These are phyloP conservation scores for Leucoma salicis DNA, from an alignment of 2,888 invertebrate species.

Conservation along the genomic window DNA sequence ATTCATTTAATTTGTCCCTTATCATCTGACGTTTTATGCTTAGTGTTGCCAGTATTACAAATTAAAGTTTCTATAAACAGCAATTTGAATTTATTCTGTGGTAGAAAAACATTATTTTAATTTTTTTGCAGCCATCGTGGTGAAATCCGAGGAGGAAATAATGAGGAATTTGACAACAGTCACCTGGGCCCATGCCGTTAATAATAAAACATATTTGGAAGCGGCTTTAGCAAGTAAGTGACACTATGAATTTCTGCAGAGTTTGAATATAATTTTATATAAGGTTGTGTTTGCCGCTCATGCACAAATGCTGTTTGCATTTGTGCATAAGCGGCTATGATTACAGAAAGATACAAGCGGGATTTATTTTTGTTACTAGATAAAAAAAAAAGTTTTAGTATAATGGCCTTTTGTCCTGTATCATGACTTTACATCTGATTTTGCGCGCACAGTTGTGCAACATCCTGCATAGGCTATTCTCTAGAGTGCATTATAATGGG, in stretches of 20 bases:
- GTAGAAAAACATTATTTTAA: conserved; percentile 2
- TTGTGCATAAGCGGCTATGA: too few species aligned
- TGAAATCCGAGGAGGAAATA: conserved; percentile 59
- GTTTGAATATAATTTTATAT: too few species aligned
- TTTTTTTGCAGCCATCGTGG: conserved; percentile 51
- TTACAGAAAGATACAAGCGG: too few species aligned
- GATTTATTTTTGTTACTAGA: too few species aligned
- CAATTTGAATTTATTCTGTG: background rate
- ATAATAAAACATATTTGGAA: conserved; percentile 84
- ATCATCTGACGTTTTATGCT: background rate
- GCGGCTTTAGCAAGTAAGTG: conserved; percentile 83
- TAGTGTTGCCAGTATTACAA: conserved; percentile 4
- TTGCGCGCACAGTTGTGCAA: too few species aligned
- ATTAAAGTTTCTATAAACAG: background rate
- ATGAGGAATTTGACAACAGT: conserved; percentile 87
- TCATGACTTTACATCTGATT: too few species aligned
- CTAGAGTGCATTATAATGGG: too few species aligned
- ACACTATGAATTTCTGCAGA: too few species aligned
- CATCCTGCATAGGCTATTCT: too few species aligned
- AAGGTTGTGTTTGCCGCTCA: too few species aligned
- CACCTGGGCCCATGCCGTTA: conserved; percentile 94
- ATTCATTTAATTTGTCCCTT: background rate
- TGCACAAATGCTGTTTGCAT: too few species aligned
- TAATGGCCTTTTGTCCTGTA: too few species aligned
- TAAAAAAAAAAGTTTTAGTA: background rate